Base-by-base conservation (phyloP, 2,888 invertebrate genomes). In the Agrotis puta region DNA sequence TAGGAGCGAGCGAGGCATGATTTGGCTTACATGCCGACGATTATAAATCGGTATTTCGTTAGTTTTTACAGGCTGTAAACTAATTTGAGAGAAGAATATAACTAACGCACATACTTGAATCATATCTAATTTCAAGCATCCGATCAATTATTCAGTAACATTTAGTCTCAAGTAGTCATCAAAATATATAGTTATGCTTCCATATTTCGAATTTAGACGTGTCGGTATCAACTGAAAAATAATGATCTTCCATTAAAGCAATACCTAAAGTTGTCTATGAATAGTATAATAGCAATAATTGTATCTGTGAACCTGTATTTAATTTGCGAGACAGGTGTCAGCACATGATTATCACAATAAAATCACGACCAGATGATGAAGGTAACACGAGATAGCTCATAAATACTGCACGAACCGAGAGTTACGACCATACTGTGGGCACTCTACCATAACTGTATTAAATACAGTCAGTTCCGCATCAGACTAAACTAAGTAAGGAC, bases 391-490 rank as follows among this genome's bases (percentile, higher is more conserved):
- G 50, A 65, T 62, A 70, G n/a, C 59, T 48, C 63, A 18, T 64
- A 58, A 69, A 61, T 50, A 72, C 67, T 75, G 45, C 65, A 66
- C 74, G 24, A 68, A 65, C 58, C 61, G 53, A 77, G 56, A 58
- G 61, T 58, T 67, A 62, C 43, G 68, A 70, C 56, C 56, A 65
- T 50, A 80, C 70, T 84, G 76, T 33, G 54, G 51, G 51, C 65
- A 66, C 63, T 53, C 57, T 71, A 56, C 57, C 70, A 62, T 76
- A 48, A 68, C 80, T 74, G 76, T 64, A 54, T 56, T 73, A 77
- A 83, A 80, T 70, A 70, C 74, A 82, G 62, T 84, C 64, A 65
- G 76, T 84, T 77, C 76, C 84, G 53, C 82, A 73, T 80, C 69
- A 73, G 45, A 75, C 39, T 74, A 64, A 74, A 84, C 82, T 76